Conservation (phyloP, 2,888 invertebrate genomes). For the Netelia fuscicornis region DNA sequence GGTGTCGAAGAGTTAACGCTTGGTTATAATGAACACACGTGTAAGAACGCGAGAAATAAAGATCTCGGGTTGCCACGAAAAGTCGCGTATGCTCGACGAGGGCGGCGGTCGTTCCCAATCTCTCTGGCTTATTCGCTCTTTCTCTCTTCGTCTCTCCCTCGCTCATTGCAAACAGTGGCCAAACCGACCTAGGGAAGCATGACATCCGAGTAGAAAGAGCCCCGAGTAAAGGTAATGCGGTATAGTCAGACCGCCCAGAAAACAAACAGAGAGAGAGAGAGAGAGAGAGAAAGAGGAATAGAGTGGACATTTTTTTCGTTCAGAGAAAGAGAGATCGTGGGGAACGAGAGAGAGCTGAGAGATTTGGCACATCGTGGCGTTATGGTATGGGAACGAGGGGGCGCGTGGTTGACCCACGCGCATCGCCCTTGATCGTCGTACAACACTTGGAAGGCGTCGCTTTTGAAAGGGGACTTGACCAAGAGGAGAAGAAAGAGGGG, state of each 20-base stretch:
- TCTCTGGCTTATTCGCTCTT: too few relatives aligned
- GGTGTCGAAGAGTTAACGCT: not conserved
- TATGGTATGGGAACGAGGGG: conserved; percentile 33
- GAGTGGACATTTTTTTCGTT: too few relatives aligned
- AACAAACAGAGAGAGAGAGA: conserved; percentile 3
- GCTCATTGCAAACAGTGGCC: not conserved
- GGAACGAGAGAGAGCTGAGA: conserved; percentile 38
- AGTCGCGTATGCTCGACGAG: conserved; percentile 18
- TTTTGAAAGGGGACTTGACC: conserved; percentile 32
- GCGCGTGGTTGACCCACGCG: conserved; percentile 30
- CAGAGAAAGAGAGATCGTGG: conserved; percentile 2
- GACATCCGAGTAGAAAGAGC: conserved; percentile 57
- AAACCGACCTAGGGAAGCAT: conserved; percentile 30
- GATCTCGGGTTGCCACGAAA: conserved; percentile 55
- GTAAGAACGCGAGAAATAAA: conserved; percentile 56
- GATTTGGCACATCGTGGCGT: conserved; percentile 48
- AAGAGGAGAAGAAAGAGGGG: conserved; percentile 21
- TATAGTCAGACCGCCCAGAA: conserved; percentile 21
- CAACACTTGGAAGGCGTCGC: conserved; percentile 83
- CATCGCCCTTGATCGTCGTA: conserved; percentile 56
- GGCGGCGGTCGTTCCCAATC: conserved; percentile 10
- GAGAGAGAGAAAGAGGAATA: not conserved
- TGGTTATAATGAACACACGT: conserved; percentile 6
- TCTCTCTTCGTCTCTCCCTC: not conserved
- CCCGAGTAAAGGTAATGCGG: conserved; percentile 13